Percentiles rank a stretch among this genome's conserved stretches.
Evolutionary conservation across 2,888 invertebrate genomes (phyloP).

Genomic region (Onchidella celtica): DNA sequence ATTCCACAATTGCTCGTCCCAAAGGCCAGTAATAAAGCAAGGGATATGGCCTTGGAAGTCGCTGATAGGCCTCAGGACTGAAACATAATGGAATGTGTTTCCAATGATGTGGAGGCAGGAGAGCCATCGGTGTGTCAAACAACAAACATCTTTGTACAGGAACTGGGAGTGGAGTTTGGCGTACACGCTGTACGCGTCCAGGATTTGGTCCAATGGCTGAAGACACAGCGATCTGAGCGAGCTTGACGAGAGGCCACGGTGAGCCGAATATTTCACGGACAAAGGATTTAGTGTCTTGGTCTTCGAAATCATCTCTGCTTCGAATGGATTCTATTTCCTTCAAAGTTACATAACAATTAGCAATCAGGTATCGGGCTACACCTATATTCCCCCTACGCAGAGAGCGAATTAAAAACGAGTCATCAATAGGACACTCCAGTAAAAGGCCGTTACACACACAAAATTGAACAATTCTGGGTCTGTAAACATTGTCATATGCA

Average conservation of each 20-base stretch:
- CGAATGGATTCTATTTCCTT: too few species aligned
- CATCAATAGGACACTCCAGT: too few species aligned
- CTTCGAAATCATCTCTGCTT: too few species aligned
- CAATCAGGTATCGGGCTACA: too few species aligned
- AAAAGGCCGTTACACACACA: too few species aligned
- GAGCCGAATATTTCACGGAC: not conserved
- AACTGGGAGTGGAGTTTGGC: not conserved
- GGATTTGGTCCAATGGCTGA: not conserved
- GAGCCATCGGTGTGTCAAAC: not conserved
- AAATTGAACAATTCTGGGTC: too few species aligned
- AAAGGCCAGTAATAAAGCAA: slow-evolving; percentile 11
- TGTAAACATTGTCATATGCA: too few species aligned
- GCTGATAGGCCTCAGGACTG: not conserved
- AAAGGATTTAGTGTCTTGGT: too few species aligned
- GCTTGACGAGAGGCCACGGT: slow-evolving; percentile 3
- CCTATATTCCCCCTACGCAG: too few species aligned
- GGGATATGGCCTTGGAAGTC: not conserved
- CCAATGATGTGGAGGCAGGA: not conserved
- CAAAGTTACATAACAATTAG: too few species aligned
- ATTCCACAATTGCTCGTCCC: not conserved
- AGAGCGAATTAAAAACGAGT: too few species aligned
- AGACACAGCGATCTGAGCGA: not conserved
- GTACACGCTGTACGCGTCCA: not conserved
- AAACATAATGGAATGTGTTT: not conserved
- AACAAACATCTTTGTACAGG: not conserved